Conservation (phyloP, 1,140 invertebrate genomes). For the Sminthurinus signatus region DNA sequence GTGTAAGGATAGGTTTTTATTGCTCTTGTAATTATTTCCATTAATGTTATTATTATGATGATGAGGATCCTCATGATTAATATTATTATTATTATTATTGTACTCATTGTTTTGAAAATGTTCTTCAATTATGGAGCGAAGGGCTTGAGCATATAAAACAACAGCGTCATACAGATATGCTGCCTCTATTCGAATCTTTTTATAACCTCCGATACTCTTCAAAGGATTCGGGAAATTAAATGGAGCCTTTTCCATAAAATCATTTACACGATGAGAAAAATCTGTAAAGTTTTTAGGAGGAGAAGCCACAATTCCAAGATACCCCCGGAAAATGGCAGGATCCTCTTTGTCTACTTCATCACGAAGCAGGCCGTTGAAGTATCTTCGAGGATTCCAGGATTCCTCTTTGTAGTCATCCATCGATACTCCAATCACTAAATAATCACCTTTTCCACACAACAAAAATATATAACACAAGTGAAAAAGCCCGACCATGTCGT, state of each 20-base stretch:
- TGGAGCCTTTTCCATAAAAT: slow-evolving; percentile 62
- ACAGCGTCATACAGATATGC: slow-evolving; percentile 88
- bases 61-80: background rate
- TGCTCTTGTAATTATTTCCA: background rate
- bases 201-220: slow-evolving; percentile 58
- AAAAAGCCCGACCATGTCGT: too few species aligned
- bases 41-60: background rate
- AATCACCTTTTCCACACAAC: slow-evolving; percentile 74
- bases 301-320: slow-evolving; percentile 55
- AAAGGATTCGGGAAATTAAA: slow-evolving; percentile 80
- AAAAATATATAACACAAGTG: too few species aligned
- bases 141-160: slow-evolving; percentile 69
- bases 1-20: too few species aligned
- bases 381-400: slow-evolving; percentile 58
- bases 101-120: slow-evolving; percentile 30
- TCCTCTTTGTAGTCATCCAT: slow-evolving; percentile 74
- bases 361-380: slow-evolving; percentile 63
- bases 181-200: slow-evolving; percentile 71
- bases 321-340: slow-evolving; percentile 58
- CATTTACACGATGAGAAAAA: slow-evolving; percentile 68
- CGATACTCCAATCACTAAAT: slow-evolving; percentile 84
- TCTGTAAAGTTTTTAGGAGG: slow-evolving; percentile 56
- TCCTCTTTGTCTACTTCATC: slow-evolving; percentile 53
- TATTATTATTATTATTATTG: background rate
- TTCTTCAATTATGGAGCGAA: slow-evolving; percentile 59